These are phyloP conservation scores for Colistium nudipinnis DNA, from an alignment of 2,113 vertebrate species.

Conservation along the genomic window DNA sequence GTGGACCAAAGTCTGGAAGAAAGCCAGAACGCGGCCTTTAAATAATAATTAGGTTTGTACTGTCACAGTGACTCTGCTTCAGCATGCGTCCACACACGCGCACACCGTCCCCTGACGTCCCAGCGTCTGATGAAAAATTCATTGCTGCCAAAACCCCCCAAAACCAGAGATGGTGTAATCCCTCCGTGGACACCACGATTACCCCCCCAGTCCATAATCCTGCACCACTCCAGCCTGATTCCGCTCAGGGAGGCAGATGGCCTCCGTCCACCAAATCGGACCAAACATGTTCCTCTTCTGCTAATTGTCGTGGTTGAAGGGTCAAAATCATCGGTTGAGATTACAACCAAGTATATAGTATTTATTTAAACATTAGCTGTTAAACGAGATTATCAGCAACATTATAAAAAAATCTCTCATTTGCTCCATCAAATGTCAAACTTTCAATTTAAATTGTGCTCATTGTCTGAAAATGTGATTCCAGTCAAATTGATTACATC, in stretches of 20 bases:
- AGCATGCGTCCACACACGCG: not conserved
- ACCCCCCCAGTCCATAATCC: slow-evolving; percentile 69
- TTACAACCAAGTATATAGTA: no score
- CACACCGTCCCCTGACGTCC: slow-evolving; percentile 33
- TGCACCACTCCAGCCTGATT: slow-evolving; percentile 30
- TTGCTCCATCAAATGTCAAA: no score
- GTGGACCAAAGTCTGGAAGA: no score
- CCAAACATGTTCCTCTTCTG: no score
- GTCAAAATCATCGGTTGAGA: no score
- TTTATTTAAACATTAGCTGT: no score
- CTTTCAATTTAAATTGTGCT: no score
- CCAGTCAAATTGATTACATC: no score
- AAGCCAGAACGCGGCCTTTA: not conserved
- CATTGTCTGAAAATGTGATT: no score
- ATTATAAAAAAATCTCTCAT: no score
- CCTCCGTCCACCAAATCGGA: not conserved
- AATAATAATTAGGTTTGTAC: not conserved
- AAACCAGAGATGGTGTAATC: slow-evolving; percentile 75
- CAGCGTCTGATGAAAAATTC: slow-evolving; percentile 48
- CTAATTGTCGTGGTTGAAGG: no score
- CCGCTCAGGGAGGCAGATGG: slow-evolving; percentile 49
- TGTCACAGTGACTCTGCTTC: not conserved
- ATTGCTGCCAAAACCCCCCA: slow-evolving; percentile 53
- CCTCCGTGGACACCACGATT: slow-evolving; percentile 75
- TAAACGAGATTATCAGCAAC: no score